These are phyloP conservation scores for Aleiodes testaceus DNA, from an alignment of 2,888 invertebrate species.

Conservation along the genomic window DNA sequence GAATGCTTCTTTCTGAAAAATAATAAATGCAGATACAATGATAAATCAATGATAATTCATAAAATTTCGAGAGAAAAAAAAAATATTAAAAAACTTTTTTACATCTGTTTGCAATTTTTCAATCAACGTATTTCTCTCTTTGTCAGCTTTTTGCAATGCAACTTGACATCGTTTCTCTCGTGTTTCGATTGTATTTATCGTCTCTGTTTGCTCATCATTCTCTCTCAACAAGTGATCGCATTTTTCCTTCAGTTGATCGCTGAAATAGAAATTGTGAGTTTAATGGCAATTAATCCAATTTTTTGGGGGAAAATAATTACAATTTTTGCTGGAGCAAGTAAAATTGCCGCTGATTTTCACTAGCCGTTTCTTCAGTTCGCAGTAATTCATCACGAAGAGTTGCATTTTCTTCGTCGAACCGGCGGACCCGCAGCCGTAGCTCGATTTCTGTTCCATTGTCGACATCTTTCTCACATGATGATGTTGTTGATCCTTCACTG, in stretches of 20 bases:
- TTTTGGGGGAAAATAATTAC: conserved; percentile 35
- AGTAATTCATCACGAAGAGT: conserved; percentile 54
- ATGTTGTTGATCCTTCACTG: conserved; percentile 38
- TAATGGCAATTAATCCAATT: too few relatives aligned
- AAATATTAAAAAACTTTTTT: conserved; percentile 22
- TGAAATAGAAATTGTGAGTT: conserved; percentile 26
- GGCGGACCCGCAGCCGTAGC: conserved; percentile 53
- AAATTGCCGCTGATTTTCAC: conserved; percentile 45
- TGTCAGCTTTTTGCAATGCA: conserved; percentile 52
- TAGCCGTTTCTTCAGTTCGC: conserved; percentile 52
- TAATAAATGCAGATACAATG: not conserved
- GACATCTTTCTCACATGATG: conserved; percentile 41
- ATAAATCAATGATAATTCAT: not conserved
- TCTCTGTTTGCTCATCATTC: conserved; percentile 56
- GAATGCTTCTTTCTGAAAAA: conserved; percentile 3
- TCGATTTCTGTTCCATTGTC: conserved; percentile 48
- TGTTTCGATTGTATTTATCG: conserved; percentile 47
- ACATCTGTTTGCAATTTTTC: conserved; percentile 53
- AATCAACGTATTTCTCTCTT: conserved; percentile 48
- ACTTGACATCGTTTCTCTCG: conserved; percentile 50
- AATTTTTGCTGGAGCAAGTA: conserved; percentile 47
- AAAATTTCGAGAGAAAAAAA: not conserved
- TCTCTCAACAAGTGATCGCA: conserved; percentile 53
- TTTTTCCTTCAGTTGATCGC: conserved; percentile 52
- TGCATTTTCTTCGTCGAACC: conserved; percentile 55